phyloP scores from a whole-genome alignment of 2,888 invertebrate genomes.

The Drosophila peninsularis region DNA sequence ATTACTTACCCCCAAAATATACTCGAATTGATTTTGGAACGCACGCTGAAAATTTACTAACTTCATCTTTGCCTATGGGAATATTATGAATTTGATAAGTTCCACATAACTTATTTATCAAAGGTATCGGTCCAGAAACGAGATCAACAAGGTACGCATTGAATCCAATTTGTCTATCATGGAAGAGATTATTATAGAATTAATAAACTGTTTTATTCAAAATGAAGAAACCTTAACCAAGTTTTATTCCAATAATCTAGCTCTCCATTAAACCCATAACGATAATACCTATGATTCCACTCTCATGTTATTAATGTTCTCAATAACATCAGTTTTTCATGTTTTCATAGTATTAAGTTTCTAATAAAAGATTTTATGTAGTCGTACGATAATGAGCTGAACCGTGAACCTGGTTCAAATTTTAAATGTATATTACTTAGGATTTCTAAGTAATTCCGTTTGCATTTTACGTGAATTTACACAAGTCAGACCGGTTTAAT shows the following conservation, averaged over 20 bases:
- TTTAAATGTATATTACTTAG: no score
- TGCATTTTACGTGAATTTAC: neutral
- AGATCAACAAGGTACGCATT: conserved; percentile 88
- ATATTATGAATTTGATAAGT: conserved; percentile 89
- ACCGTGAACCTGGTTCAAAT: no score
- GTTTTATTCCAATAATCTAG: no score
- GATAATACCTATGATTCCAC: no score
- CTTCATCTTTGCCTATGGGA: conserved; percentile 88
- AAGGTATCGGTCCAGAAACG: conserved; percentile 89
- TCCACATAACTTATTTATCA: conserved; percentile 89
- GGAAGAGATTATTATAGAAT: neutral
- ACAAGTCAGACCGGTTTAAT: neutral
- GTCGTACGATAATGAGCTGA: no score
- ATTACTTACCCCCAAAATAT: conserved; percentile 88
- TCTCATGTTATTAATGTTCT: no score
- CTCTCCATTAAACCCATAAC: no score
- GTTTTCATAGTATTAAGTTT: no score
- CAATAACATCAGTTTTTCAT: no score
- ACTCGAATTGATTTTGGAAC: conserved; percentile 87
- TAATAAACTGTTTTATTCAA: neutral
- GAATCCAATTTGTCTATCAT: conserved; percentile 85
- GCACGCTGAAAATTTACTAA: conserved; percentile 86
- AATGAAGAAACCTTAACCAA: no score
- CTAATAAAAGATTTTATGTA: no score
- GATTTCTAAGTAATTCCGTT: neutral